Percentiles rank a stretch among this genome's conserved stretches.
Conservation (phyloP, 2,888 invertebrate genomes). For the Morpho helenor region DNA sequence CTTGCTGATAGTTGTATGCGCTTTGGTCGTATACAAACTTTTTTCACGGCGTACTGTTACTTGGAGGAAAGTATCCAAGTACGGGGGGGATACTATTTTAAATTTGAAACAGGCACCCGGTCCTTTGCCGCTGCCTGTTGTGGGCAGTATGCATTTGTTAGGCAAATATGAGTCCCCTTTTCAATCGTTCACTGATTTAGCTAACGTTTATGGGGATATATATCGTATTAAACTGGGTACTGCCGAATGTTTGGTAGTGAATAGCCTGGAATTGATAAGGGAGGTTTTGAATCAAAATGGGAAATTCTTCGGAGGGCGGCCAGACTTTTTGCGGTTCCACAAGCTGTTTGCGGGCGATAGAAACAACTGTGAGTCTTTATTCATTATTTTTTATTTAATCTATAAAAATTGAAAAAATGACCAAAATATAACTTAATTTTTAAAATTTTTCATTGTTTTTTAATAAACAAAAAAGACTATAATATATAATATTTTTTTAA, state of each 20-base stretch:
- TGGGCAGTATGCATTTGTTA: constrained; percentile 85
- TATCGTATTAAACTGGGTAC: constrained; percentile 84
- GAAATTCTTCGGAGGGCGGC: constrained; percentile 89
- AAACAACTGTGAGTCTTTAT: constrained; percentile 88
- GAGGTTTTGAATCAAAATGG: constrained; percentile 90
- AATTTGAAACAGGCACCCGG: constrained; percentile 79
- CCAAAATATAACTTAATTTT: too few species aligned
- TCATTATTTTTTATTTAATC: background rate
- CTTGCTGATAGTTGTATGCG: constrained; percentile 46
- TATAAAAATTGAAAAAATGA: too few species aligned
- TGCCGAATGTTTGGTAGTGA: constrained; percentile 85
- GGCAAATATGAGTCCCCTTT: constrained; percentile 83
- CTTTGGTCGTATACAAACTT: constrained; percentile 51
- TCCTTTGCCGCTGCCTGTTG: constrained; percentile 81
- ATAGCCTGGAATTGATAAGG: constrained; percentile 84
- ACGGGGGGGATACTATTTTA: constrained; percentile 38
- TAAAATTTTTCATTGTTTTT: background rate
- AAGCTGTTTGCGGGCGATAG: constrained; percentile 90
- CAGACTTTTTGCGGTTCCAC: constrained; percentile 89
- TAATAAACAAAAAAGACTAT: background rate
- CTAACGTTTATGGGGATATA: constrained; percentile 85
- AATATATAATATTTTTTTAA: too few species aligned
- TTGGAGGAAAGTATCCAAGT: constrained; percentile 40
- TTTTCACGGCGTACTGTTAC: constrained; percentile 43
- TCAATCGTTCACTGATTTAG: constrained; percentile 84